These are phyloP conservation scores for Cololabis saira DNA, from an alignment of 2,113 vertebrate genomes.

Conservation along the genomic window DNA sequence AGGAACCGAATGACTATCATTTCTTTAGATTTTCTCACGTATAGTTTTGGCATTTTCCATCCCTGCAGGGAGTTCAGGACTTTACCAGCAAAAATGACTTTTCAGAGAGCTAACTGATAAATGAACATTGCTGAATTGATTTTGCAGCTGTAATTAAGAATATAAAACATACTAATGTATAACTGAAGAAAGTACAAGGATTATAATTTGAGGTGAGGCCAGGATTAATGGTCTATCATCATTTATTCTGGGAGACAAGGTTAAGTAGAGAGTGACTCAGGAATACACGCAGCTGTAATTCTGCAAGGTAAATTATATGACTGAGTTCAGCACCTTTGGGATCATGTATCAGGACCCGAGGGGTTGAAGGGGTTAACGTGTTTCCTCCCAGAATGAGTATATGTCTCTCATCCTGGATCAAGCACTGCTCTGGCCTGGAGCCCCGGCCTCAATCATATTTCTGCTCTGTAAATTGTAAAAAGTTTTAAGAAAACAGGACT, in stretches of 20 bases:
- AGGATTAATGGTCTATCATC: constrained; percentile 6
- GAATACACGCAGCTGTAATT: constrained; percentile 48
- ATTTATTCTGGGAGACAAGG: constrained; percentile 57
- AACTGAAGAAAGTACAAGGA: neutral
- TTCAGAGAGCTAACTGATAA: too few species aligned
- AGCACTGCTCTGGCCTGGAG: constrained; percentile 61
- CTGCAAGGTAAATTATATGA: constrained; percentile 52
- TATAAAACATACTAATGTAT: neutral
- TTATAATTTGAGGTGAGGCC: constrained; percentile 2
- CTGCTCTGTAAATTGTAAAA: constrained; percentile 57
- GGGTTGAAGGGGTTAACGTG: constrained; percentile 69
- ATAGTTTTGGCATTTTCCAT: too few species aligned
- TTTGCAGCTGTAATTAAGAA: too few species aligned
- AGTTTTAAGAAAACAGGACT: constrained; percentile 51
- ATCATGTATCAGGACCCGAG: constrained; percentile 70
- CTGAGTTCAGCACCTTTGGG: constrained; percentile 63
- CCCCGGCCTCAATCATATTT: constrained; percentile 52
- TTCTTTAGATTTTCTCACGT: too few species aligned
- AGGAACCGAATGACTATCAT: too few species aligned
- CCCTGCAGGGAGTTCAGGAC: too few species aligned
- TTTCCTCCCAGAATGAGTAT: constrained; percentile 61
- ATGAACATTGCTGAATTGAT: too few species aligned
- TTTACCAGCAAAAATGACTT: too few species aligned
- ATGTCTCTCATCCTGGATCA: constrained; percentile 70
- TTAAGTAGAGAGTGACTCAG: constrained; percentile 44